These are phyloP conservation scores for Stegodyphus mimosarum DNA, from an alignment of 1,140 invertebrate genomes.

Conservation along the genomic window DNA sequence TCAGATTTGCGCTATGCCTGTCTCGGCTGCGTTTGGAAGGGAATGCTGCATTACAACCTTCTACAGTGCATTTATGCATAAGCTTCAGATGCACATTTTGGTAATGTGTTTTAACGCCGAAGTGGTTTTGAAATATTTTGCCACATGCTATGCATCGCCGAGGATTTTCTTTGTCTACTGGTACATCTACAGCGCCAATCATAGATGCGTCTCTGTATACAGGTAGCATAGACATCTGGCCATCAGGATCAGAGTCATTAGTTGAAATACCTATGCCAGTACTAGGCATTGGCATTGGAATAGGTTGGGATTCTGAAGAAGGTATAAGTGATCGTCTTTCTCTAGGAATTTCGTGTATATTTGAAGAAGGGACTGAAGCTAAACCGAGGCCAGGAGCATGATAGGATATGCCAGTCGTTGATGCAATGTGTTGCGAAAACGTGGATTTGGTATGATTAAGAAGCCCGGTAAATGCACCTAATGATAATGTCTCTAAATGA, in stretches of 20 bases:
- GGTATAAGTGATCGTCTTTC: slow-evolving; percentile 48
- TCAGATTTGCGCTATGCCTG: slow-evolving; percentile 91
- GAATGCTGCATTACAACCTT: slow-evolving; percentile 95
- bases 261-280: slow-evolving; percentile 22
- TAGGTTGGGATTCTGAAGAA: slow-evolving; percentile 29
- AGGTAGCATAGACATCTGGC: slow-evolving; percentile 54
- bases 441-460: slow-evolving; percentile 46
- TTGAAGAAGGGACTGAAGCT: slow-evolving; percentile 41
- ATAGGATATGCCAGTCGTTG: slow-evolving; percentile 62
- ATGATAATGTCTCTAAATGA: slow-evolving; percentile 82
- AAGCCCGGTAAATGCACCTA: slow-evolving; percentile 75
- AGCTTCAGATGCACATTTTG: slow-evolving; percentile 95
- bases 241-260: slow-evolving; percentile 55
- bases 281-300: slow-evolving; percentile 32
- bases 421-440: slow-evolving; percentile 38
- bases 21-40: slow-evolving; percentile 94
- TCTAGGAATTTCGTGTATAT: slow-evolving; percentile 7
- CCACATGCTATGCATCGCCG: slow-evolving; percentile 90
- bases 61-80: slow-evolving; percentile 95
- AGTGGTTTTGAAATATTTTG: slow-evolving; percentile 94
- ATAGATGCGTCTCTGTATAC: slow-evolving; percentile 63
- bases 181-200: slow-evolving; percentile 72
- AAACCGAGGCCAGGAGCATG: slow-evolving; percentile 64
- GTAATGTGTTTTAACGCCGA: slow-evolving; percentile 94
- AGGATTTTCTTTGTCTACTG: slow-evolving; percentile 86